Evolutionary conservation across 2,113 vertebrate species (phyloP).

Genomic region (Neopipo cinnamomea): DNA sequence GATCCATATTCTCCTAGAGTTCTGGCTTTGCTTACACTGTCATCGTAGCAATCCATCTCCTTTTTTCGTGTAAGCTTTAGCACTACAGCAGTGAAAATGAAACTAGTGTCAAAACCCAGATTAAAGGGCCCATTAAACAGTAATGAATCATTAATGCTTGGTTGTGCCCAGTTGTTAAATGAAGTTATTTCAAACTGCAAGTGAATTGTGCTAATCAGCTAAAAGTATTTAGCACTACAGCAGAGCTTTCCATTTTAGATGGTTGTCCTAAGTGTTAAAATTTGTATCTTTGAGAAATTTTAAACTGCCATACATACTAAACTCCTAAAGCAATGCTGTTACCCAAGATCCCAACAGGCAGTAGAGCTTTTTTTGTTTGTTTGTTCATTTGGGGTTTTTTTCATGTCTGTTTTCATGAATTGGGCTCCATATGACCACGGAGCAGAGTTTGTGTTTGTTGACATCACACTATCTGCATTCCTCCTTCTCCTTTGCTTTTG

Average conservation of each 20-base stretch:
- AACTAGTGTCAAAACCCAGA: neutral
- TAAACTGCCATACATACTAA: neutral
- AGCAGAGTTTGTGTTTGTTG: neutral
- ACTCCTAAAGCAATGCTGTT: neutral
- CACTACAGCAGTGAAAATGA: neutral
- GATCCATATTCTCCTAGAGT: neutral
- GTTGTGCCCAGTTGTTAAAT: neutral
- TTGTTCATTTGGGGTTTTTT: neutral
- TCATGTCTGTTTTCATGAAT: neutral
- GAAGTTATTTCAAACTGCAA: neutral
- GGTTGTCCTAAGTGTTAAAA: neutral
- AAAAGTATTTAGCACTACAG: neutral
- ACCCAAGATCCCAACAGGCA: neutral
- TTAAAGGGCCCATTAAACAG: constrained; percentile 24
- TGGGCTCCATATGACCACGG: neutral
- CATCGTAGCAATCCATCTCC: neutral
- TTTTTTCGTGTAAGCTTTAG: neutral
- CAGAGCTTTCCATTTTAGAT: neutral
- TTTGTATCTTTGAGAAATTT: neutral
- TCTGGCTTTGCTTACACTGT: neutral
- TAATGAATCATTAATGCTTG: neutral
- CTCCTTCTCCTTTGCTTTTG: neutral
- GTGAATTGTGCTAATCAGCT: neutral
- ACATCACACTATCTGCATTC: neutral
- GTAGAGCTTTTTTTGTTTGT: neutral